These are phyloP conservation scores for Corvus moneduloides DNA, from an alignment of 2,113 vertebrate species.

Conservation along the genomic window DNA sequence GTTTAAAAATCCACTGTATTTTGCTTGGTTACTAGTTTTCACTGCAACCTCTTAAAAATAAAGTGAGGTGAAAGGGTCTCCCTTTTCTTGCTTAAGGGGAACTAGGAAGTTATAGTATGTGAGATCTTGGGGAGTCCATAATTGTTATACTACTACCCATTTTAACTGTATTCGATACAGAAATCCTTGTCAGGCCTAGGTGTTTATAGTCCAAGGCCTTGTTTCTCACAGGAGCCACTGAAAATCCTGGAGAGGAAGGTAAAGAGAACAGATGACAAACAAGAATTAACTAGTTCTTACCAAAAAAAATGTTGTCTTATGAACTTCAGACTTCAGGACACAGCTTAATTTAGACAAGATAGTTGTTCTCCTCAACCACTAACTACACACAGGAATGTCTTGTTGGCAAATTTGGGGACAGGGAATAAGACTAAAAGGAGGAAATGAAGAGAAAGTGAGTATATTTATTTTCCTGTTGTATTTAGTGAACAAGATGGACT, in stretches of 20 bases:
- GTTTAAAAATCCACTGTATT: not conserved
- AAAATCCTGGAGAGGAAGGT: not conserved
- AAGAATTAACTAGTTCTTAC: not conserved
- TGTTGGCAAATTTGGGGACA: not conserved
- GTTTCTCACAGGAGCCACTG: not conserved
- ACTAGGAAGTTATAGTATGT: not conserved
- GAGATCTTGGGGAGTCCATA: not conserved
- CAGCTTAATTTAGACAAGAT: not conserved
- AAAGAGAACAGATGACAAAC: not conserved
- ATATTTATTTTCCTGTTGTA: not conserved
- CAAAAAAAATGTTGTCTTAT: not conserved
- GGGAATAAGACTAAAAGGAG: not conserved
- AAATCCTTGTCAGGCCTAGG: not conserved
- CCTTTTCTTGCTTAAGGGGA: not conserved
- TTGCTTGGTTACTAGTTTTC: not conserved
- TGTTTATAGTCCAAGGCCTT: not conserved
- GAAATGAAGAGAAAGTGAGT: not conserved
- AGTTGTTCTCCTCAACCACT: not conserved
- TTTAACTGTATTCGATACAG: not conserved
- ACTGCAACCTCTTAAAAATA: not conserved
- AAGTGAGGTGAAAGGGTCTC: not conserved
- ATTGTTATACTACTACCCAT: not conserved
- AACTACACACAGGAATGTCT: fast-evolving
- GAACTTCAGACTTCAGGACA: not conserved
- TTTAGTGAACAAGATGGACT: not conserved